Percentiles rank a stretch among this genome's conserved stretches.
Evolutionary conservation across 2,888 invertebrate genomes (phyloP).

Genomic region (Mystacides longicornis): DNA sequence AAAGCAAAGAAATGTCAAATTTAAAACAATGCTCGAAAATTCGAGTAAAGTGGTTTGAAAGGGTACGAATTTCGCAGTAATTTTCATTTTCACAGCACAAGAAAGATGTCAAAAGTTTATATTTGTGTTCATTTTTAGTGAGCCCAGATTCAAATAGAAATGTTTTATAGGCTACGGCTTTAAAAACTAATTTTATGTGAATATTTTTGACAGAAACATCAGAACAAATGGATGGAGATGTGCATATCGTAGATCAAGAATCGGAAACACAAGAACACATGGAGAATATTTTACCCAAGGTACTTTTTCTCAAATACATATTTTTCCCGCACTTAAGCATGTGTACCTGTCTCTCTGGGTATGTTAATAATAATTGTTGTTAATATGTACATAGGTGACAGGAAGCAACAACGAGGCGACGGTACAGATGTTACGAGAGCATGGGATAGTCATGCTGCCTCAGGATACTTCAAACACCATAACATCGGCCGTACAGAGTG

Average conservation of each 20-base stretch:
- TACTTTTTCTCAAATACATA: no score
- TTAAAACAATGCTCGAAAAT: no score
- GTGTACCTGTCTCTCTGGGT: not conserved
- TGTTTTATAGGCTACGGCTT: not conserved
- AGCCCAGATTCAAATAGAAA: not conserved
- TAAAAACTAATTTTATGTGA: not conserved
- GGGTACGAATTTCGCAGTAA: no score
- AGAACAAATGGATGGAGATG: not conserved
- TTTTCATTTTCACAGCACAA: no score
- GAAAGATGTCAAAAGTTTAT: no score
- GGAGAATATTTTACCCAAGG: constrained; percentile 4
- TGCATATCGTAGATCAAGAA: not conserved
- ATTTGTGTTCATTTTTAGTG: not conserved
- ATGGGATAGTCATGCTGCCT: constrained; percentile 82
- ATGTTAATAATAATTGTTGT: not conserved
- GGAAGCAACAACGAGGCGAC: constrained; percentile 35
- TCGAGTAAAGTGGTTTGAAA: no score
- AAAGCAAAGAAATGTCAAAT: no score
- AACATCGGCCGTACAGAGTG: constrained; percentile 75
- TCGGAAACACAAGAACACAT: not conserved
- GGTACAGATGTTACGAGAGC: constrained; percentile 67
- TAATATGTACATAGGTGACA: not conserved
- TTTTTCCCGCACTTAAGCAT: no score
- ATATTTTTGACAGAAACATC: not conserved
- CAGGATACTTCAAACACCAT: constrained; percentile 65